Evolutionary conservation across 2,888 invertebrate species (phyloP).

Genomic region (Emmelina monodactyla): DNA sequence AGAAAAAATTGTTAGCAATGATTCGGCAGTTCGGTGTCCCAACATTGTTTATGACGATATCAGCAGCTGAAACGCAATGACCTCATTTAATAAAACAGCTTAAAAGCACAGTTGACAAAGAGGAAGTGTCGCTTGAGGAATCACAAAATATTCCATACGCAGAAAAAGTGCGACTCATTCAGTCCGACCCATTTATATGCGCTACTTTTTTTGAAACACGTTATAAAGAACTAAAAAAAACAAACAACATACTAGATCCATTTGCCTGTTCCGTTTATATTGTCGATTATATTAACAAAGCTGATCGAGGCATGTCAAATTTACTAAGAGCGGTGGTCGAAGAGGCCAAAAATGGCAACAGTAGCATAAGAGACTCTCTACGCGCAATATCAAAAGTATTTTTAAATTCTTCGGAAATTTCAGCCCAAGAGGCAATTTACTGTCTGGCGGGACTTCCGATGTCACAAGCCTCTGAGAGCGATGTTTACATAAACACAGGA

Average conservation of each 20-base stretch:
- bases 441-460: slow-evolving; percentile 7
- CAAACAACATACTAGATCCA: slow-evolving; percentile 19
- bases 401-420: slow-evolving; percentile 17
- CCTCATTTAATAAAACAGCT: slow-evolving; percentile 14
- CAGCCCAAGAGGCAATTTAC: slow-evolving; percentile 20
- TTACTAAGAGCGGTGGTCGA: slow-evolving; percentile 15
- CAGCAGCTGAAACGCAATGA: slow-evolving; percentile 10
- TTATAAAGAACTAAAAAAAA: slow-evolving; percentile 8
- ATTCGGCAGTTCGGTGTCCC: slow-evolving; percentile 12
- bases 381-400: slow-evolving; percentile 10
- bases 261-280: slow-evolving; percentile 24
- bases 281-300: slow-evolving; percentile 20
- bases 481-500: slow-evolving; percentile 2
- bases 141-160: slow-evolving; percentile 2
- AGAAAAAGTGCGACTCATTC: slow-evolving; percentile 10
- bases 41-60: slow-evolving; percentile 5
- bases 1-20: slow-evolving; percentile 14
- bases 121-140: slow-evolving; percentile 9
- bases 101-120: slow-evolving; percentile 11
- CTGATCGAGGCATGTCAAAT: slow-evolving; percentile 8
- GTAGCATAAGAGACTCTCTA: slow-evolving; percentile 16
- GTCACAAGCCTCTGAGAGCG: slow-evolving; percentile 1
- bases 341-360: slow-evolving; percentile 17
- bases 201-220: slow-evolving; percentile 9
- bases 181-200: slow-evolving; percentile 11